phyloP scores from a whole-genome alignment of 2,888 invertebrate genomes.

The Rhorus exstirpatorius region DNA sequence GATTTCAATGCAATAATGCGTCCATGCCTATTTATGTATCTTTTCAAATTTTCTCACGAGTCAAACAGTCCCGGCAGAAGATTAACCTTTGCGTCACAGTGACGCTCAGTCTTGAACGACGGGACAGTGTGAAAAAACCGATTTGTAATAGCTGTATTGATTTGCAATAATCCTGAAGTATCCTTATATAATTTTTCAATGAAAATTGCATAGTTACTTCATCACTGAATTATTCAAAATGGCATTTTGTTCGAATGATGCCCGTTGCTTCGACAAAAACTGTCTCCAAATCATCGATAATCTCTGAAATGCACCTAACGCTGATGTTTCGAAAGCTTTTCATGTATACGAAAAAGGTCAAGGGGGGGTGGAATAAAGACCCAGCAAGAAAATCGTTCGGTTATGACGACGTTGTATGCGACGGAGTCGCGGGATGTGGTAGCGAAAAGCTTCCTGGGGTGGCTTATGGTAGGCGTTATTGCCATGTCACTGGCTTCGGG shows the following conservation, averaged over 20 bases:
- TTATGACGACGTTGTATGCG: constrained; percentile 27
- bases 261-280: neutral
- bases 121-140: neutral
- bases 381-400: constrained; percentile 35
- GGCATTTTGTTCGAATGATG: neutral
- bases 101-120: constrained; percentile 42
- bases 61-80: constrained; percentile 14
- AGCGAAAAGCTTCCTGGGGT: constrained; percentile 75
- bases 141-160: neutral
- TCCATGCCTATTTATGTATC: constrained; percentile 29
- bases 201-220: neutral
- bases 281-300: neutral
- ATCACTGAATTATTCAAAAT: neutral
- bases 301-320: neutral
- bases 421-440: constrained; percentile 39
- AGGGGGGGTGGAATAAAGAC: constrained; percentile 13
- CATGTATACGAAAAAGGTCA: constrained; percentile 27
- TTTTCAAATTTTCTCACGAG: constrained; percentile 20
- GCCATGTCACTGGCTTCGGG: constrained; percentile 82
- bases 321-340: neutral
- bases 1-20: constrained; percentile 82
- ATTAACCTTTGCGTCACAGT: constrained; percentile 45
- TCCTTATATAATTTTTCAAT: neutral
- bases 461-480: constrained; percentile 81
- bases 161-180: no score